Base-by-base conservation (phyloP, 2,888 invertebrate species). In the Diachrysia chrysitis region DNA sequence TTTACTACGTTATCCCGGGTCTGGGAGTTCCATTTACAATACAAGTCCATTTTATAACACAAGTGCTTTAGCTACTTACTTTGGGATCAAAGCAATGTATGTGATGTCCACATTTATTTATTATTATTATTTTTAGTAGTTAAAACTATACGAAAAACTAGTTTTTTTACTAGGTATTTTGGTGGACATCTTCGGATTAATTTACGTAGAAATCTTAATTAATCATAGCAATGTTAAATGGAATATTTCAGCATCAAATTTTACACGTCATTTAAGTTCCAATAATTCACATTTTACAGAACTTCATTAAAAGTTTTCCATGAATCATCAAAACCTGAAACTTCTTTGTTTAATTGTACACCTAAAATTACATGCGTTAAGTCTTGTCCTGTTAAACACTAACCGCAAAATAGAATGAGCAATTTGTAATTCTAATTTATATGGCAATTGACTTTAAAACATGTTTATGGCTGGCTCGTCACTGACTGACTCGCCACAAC, bases 301-400 rank as follows among this genome's bases (percentile, higher is more conserved):
- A 42, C 37, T 42, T 42, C 6, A 42, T 42, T n/a, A 14, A 5
- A 42, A 16, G n/a, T 42, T 51, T 55, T 66, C 53, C 21, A 63
- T 69, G 48, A 60, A 63, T 66, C 48, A 63, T 37, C 21, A 56
- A 42, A 62, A 63, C 19, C 48, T 37, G 23, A 42, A 54, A 21
- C 53, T 62, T 55, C 60, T 63, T 61, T 25, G 58, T 35, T 63
- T 63, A 66, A 56, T 65, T 66, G 17, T 58, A 58, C 56, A 71
- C 68, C 65, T 63, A 55, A 70, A 73, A 76, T 54, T 71, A 59
- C 61, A 67, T 62, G 29, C 53, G 12, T 63, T 71, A 76, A 69
- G 79, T 79, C 54, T 69, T 73, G 71, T 76, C 58, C 79, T 74
- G 69, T 70, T 79, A 72, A 72, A 61, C 72, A 73, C 57, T 58